These are phyloP conservation scores for Eulacestoma nigropectus DNA, from an alignment of 2,113 vertebrate genomes.

Conservation along the genomic window DNA sequence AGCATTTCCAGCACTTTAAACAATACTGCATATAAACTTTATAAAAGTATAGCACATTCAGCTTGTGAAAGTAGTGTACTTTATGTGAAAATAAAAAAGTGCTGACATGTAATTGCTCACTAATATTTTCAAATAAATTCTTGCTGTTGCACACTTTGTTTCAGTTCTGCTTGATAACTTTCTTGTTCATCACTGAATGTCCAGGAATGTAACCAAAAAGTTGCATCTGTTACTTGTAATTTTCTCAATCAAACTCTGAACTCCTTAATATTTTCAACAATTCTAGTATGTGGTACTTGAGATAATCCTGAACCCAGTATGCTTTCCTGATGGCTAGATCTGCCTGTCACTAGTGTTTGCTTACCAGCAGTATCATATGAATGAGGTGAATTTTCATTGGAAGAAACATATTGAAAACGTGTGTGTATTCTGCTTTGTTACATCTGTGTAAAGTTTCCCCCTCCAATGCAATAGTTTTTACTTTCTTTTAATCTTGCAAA, in stretches of 20 bases:
- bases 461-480: conserved; percentile 69
- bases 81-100: background rate
- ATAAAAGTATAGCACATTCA: background rate
- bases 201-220: conserved; percentile 39
- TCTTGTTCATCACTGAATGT: conserved; percentile 13
- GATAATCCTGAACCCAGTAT: conserved; percentile 59
- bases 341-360: conserved; percentile 70
- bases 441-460: conserved; percentile 68
- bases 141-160: background rate
- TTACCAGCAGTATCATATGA: conserved; percentile 69
- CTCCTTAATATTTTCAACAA: conserved; percentile 57
- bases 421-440: conserved; percentile 69
- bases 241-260: background rate
- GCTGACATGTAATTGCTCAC: background rate
- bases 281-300: conserved; percentile 57
- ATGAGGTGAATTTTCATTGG: conserved; percentile 69
- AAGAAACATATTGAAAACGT: conserved; percentile 78
- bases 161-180: background rate
- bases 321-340: conserved; percentile 70
- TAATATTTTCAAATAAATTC: background rate
- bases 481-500: conserved; percentile 79
- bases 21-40: background rate
- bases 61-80: background rate
- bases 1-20: background rate
- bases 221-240: conserved; percentile 42